Evolutionary conservation across 1,140 invertebrate species (phyloP).

Genomic region (Diuraphis noxia): DNA sequence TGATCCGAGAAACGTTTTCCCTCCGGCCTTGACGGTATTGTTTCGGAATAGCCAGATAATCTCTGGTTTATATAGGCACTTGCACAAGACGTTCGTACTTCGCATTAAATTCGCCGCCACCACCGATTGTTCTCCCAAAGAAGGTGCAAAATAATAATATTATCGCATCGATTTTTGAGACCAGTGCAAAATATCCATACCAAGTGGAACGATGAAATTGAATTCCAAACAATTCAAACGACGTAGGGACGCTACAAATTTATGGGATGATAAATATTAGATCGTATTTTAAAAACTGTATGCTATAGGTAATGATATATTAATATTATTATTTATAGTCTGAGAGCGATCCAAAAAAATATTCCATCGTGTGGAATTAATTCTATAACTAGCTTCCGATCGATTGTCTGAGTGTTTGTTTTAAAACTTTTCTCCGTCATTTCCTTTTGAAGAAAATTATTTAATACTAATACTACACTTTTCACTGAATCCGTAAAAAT

Average conservation of each 20-base stretch:
- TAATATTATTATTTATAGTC: background rate
- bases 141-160: background rate
- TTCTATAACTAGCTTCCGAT: background rate
- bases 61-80: background rate
- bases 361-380: constrained; percentile 1
- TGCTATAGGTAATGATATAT: background rate
- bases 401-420: background rate
- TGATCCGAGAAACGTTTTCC: background rate
- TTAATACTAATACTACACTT: background rate
- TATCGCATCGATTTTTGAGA: background rate
- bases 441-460: background rate
- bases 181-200: background rate
- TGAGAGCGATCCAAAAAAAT: background rate
- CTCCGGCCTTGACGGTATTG: background rate
- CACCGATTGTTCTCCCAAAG: no score
- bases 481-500: background rate
- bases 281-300: background rate
- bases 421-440: background rate
- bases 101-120: background rate
- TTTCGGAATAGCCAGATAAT: background rate
- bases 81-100: background rate
- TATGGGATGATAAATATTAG: background rate
- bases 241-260: background rate
- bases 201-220: background rate
- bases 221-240: background rate